Conservation (phyloP, 2,797 vertebrate genomes). For the Coilia nasus region DNA sequence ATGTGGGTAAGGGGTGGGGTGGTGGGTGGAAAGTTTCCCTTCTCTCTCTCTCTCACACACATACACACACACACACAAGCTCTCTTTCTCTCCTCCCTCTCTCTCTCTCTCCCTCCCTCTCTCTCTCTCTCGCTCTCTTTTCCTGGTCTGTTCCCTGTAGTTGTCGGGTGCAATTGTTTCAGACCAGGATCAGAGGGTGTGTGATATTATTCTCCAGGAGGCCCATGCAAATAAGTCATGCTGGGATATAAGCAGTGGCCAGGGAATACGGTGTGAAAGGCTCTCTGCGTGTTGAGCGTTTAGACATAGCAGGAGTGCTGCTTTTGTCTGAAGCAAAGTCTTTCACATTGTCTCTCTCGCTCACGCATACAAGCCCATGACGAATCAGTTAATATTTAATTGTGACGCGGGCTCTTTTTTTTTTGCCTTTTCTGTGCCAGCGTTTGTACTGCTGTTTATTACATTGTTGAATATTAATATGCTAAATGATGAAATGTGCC, state of each 20-base stretch:
- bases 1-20: not conserved
- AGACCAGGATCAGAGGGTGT: conserved; percentile 51
- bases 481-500: not conserved
- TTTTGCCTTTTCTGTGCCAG: not conserved
- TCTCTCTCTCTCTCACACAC: not conserved
- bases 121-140: conserved; percentile 50
- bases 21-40: not conserved
- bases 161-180: conserved; percentile 61
- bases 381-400: not conserved
- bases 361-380: not conserved
- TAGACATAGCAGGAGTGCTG: not conserved
- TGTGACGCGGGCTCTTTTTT: not conserved
- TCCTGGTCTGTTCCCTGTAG: conserved; percentile 28
- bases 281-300: not conserved
- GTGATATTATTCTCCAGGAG: conserved; percentile 1
- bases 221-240: not conserved
- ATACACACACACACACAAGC: not conserved
- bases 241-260: not conserved
- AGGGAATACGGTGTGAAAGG: conserved; percentile 4
- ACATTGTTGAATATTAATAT: not conserved
- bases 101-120: conserved; percentile 36
- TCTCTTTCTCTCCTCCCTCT: conserved; percentile 20
- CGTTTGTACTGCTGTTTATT: conserved; percentile 1
- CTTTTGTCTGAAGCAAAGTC: not conserved
- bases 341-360: not conserved